A percentile compares a stretch with the other conserved stretches of the same genome.
phyloP scores from a whole-genome alignment of 2,113 vertebrate genomes.

The Emydocephalus ijimae region DNA sequence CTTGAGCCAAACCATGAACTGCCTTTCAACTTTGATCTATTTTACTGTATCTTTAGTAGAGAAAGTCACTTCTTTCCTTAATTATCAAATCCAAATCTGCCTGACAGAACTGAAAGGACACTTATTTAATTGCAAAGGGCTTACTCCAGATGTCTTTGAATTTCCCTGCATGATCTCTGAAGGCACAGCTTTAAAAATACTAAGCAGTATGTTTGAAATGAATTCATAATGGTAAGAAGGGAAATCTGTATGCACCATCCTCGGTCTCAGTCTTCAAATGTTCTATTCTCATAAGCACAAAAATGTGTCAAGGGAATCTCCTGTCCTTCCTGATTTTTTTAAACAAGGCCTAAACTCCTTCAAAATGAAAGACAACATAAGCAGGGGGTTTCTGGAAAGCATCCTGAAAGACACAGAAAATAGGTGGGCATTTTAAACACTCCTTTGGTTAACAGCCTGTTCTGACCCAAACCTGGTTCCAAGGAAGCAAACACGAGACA shows the following conservation, averaged over 20 bases:
- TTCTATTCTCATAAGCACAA: background rate
- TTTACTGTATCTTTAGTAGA: constrained; percentile 37
- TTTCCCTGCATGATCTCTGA: constrained; percentile 33
- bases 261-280: background rate
- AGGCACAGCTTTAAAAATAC: constrained; percentile 38
- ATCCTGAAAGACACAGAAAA: background rate
- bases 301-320: background rate
- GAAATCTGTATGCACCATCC: background rate
- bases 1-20: constrained; percentile 52
- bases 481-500: too few species aligned
- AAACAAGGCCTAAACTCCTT: background rate
- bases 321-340: background rate
- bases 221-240: constrained; percentile 43
- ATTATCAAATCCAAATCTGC: constrained; percentile 39
- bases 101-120: constrained; percentile 32
- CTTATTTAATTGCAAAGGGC: constrained; percentile 31
- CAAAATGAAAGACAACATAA: background rate
- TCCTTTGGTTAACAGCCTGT: background rate
- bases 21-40: constrained; percentile 67
- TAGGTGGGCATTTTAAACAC: background rate
- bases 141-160: constrained; percentile 47
- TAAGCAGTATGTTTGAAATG: constrained; percentile 49
- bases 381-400: background rate
- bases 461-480: too few species aligned
- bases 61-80: constrained; percentile 52